Conservation (phyloP, 2,113 vertebrate species). For the Dicerorhinus sumatrensis region DNA sequence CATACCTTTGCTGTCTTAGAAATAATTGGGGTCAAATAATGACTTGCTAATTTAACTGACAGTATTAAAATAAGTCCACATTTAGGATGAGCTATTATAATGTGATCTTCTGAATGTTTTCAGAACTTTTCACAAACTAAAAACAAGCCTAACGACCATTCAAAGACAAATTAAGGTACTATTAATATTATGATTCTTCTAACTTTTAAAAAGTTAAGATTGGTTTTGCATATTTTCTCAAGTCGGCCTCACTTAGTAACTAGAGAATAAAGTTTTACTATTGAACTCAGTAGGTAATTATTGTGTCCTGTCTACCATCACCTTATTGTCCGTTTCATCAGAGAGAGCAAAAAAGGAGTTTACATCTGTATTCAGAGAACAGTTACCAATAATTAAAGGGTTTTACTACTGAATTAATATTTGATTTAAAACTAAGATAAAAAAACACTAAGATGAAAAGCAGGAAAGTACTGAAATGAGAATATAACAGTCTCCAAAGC, state of each 20-base stretch:
- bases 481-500: not conserved
- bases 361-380: not conserved
- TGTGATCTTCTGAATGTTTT: not conserved
- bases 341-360: not conserved
- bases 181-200: not conserved
- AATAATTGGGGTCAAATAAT: conserved; percentile 2
- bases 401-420: conserved; percentile 16
- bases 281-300: not conserved
- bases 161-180: not conserved
- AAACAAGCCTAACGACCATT: not conserved
- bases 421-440: conserved; percentile 45
- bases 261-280: not conserved
- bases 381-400: not conserved
- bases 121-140: conserved; percentile 36
- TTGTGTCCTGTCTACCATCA: not conserved
- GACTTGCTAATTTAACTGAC: conserved; percentile 24
- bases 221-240: not conserved
- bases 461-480: not conserved
- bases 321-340: not conserved
- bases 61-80: conserved; percentile 28
- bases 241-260: not conserved
- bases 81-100: not conserved
- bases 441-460: conserved; percentile 48
- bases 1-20: not conserved
- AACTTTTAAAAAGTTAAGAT: not conserved